Conservation (phyloP, 2,797 vertebrate genomes). For the Chromis chromis region DNA sequence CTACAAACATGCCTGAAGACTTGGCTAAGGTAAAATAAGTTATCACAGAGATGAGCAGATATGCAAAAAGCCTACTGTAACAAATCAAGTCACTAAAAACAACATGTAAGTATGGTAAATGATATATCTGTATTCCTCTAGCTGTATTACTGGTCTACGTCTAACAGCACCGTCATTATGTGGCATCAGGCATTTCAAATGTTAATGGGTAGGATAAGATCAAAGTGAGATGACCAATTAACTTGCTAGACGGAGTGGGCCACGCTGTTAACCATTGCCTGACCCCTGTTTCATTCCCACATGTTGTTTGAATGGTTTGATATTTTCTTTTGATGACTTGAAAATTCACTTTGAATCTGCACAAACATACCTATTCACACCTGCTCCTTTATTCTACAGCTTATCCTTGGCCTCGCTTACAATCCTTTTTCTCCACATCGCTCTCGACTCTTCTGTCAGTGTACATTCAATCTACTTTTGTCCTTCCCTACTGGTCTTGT, state of each 20-base stretch:
- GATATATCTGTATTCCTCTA: too few relatives aligned
- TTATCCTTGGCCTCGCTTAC: neutral
- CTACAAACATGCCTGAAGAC: neutral
- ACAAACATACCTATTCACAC: conserved; percentile 7
- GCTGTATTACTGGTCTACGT: neutral
- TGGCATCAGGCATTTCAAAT: conserved; percentile 1
- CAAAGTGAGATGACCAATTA: neutral
- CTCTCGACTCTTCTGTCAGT: conserved; percentile 20
- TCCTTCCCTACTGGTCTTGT: conserved; percentile 37
- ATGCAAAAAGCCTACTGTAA: neutral
- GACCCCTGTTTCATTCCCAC: neutral
- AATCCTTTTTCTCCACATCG: neutral
- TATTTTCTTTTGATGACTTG: conserved; percentile 10
- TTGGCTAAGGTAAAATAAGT: neutral
- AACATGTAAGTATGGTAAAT: neutral
- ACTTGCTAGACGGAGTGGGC: conserved; percentile 7
- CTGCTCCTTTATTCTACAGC: neutral
- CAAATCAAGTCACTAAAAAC: neutral
- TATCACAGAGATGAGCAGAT: neutral
- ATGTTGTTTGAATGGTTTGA: conserved; percentile 10
- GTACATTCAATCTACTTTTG: conserved; percentile 34
- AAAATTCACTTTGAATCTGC: neutral
- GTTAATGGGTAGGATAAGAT: conserved; percentile 1
- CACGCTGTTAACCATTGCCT: conserved; percentile 9
- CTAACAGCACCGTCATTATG: neutral